Base-by-base conservation (phyloP, 1,140 invertebrate genomes). In the Pseudomyrmex concolor region DNA sequence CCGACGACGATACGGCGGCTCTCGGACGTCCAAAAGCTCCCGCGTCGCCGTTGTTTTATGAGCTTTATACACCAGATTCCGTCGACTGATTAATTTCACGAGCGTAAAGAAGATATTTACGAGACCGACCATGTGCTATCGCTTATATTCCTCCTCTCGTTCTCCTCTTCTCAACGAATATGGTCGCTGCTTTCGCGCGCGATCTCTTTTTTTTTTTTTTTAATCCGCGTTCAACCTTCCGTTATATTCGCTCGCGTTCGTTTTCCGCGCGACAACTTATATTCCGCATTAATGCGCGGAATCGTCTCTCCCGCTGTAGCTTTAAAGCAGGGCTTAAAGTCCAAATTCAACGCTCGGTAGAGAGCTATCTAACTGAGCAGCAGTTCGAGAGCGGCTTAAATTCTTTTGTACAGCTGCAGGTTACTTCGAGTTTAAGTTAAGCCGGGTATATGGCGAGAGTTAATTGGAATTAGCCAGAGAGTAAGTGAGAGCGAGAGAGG, bases 51-150 rank as follows among this genome's bases (percentile, higher is more conserved):
- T 34, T 59, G 66, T 60, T 80, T 80, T 80, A 80, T 48, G 66
- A 0, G n/a, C 45, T 25, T 71, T 50, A 50, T 50, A 48, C 34
- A 34, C 15, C 22, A 43, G 66, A 71, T 80, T 48, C 55, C 66
- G 66, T 59, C 76, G 76, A 60, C 76, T 57, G 76, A 80, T 80
- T 80, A 80, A 80, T 80, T 80, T 80, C 66, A 80, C 22, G 66
- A 60, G 43, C 76, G 55, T 60, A 80, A 34, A 80, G 66, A 80
- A 80, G 76, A 60, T 80, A 80, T 80, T 80, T 80, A 80, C 54
- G 76, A 80, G 66, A 10, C 34, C 66, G 15, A 50, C 66, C 66
- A 50, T 50, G 43, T 71, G 51, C 34, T 57, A 50, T 81, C 57
- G 43, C 59, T 82, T 82, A 48, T 57, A 17, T 64, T 43, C 0